A percentile compares a stretch with the other conserved stretches of the same genome.
phyloP scores from a whole-genome alignment of 2,113 vertebrate genomes.

The Cyprinodon variegatus region DNA sequence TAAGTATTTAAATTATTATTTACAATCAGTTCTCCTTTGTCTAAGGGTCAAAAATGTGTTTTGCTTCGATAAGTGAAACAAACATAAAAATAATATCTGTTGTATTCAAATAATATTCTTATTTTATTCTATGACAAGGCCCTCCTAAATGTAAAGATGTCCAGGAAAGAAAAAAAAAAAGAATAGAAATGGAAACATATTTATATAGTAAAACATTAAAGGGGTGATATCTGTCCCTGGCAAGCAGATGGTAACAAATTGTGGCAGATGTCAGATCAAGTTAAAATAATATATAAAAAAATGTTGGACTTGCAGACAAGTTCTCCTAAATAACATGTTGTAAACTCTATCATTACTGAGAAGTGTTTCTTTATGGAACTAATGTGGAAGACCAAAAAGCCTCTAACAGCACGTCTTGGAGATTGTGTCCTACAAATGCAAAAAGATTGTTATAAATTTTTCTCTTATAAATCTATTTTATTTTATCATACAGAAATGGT shows the following conservation, averaged over 20 bases:
- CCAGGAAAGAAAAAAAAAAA: neutral
- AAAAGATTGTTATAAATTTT: conserved; percentile 1
- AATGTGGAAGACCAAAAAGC: neutral
- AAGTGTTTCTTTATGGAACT: conserved; percentile 19
- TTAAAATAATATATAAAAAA: conserved; percentile 13
- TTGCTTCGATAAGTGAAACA: neutral
- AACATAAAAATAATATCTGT: neutral
- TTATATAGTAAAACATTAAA: conserved; percentile 5
- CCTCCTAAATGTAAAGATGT: conserved; percentile 12
- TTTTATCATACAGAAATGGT: neutral
- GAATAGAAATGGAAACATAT: conserved; percentile 10
- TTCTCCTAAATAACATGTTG: neutral
- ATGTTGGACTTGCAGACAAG: no score
- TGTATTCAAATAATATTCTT: no score
- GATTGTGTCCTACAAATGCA: neutral
- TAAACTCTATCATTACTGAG: conserved; percentile 8
- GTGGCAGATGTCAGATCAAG: conserved; percentile 26
- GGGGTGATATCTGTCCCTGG: conserved; percentile 24
- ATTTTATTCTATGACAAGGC: neutral
- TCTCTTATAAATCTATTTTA: neutral
- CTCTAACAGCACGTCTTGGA: neutral
- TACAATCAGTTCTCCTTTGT: no score
- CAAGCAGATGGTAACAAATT: conserved; percentile 24
- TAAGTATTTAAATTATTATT: no score
- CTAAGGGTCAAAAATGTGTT: neutral